phyloP scores from a whole-genome alignment of 1,140 invertebrate species.

The Bathynomus jamesi region DNA sequence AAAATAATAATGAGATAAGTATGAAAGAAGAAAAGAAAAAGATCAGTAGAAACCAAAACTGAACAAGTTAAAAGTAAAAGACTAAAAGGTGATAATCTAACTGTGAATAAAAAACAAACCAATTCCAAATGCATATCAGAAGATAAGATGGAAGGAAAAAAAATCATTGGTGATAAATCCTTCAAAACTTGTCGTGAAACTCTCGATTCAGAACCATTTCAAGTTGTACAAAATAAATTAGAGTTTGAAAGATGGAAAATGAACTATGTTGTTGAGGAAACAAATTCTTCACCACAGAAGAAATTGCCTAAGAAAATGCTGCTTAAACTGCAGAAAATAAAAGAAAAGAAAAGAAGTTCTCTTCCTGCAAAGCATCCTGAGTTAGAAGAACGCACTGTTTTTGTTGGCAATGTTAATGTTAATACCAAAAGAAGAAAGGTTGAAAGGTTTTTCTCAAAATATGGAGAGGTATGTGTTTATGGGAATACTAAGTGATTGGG shows the following conservation, averaged over 20 bases:
- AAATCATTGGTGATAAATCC: too few relatives aligned
- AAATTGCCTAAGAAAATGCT: background rate
- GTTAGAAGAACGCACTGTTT: background rate
- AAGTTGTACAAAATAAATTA: background rate
- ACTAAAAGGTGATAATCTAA: too few relatives aligned
- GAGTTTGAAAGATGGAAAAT: background rate
- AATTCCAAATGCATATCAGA: too few relatives aligned
- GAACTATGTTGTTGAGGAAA: background rate
- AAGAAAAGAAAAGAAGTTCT: background rate
- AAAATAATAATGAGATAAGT: too few relatives aligned
- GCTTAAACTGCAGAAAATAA: background rate
- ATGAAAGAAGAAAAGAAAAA: too few relatives aligned
- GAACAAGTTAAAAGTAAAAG: too few relatives aligned
- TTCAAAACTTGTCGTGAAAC: too few relatives aligned
- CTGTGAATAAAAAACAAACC: too few relatives aligned
- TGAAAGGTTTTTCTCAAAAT: background rate
- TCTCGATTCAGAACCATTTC: background rate
- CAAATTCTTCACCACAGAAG: background rate
- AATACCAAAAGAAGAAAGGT: background rate
- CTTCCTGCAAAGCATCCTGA: background rate
- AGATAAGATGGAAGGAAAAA: too few relatives aligned
- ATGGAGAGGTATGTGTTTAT: background rate
- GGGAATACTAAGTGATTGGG: too few relatives aligned
- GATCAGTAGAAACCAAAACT: too few relatives aligned
- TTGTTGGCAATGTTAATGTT: background rate